Percentiles rank a stretch among this genome's conserved stretches.
Conservation (phyloP, 2,888 invertebrate genomes). For the Microctonus brassicae region DNA sequence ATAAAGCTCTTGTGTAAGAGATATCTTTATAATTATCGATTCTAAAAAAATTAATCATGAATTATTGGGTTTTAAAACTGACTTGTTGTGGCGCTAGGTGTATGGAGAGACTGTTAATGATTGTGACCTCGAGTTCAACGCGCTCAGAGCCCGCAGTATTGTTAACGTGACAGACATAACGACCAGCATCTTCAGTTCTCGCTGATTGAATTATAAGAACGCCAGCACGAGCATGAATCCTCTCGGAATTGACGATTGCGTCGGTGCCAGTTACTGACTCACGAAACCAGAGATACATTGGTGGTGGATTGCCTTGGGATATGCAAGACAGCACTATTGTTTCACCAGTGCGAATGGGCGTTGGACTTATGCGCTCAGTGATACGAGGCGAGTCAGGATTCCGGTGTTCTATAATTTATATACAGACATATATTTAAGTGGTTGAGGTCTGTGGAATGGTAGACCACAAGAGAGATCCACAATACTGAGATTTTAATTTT, state of each 20-base stretch:
- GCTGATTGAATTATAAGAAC: slow-evolving; percentile 67
- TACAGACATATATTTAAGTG: neutral
- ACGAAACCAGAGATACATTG: slow-evolving; percentile 68
- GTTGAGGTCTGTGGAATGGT: neutral
- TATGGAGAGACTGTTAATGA: slow-evolving; percentile 66
- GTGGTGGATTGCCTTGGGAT: slow-evolving; percentile 71
- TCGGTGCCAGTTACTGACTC: slow-evolving; percentile 64
- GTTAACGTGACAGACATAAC: slow-evolving; percentile 91
- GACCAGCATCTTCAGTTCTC: slow-evolving; percentile 84
- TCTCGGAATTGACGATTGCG: slow-evolving; percentile 65
- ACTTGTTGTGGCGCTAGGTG: slow-evolving; percentile 68
- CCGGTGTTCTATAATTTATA: slow-evolving; percentile 62
- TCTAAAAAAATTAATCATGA: too few species aligned
- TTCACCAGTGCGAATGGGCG: slow-evolving; percentile 67
- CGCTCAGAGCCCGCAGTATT: slow-evolving; percentile 83
- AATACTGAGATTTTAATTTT: neutral
- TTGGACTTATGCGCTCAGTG: slow-evolving; percentile 66
- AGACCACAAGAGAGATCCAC: neutral
- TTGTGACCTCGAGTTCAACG: slow-evolving; percentile 67
- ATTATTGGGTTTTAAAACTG: slow-evolving; percentile 34
- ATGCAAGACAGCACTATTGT: slow-evolving; percentile 71
- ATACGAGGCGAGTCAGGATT: slow-evolving; percentile 66
- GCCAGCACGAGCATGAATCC: slow-evolving; percentile 66
- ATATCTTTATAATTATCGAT: too few species aligned
- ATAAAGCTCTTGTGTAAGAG: too few species aligned